Conservation (phyloP, 2,113 vertebrate genomes). For the Bubo blakistoni region DNA sequence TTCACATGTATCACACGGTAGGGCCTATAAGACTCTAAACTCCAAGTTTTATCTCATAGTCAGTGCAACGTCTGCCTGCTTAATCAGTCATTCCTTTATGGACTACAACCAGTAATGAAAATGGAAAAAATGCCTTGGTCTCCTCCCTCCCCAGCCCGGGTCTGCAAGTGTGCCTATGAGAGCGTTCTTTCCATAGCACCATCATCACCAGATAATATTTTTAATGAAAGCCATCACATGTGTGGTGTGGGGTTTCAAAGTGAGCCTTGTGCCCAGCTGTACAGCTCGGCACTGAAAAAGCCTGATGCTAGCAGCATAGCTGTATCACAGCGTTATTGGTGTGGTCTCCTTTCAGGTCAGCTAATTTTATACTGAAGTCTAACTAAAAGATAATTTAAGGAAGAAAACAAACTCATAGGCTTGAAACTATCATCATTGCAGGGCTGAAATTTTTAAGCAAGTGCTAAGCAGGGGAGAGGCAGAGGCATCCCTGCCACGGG, state of each 20-base stretch:
- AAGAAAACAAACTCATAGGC: neutral
- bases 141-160: neutral
- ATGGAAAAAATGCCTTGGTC: neutral
- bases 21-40: neutral
- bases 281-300: neutral
- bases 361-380: neutral
- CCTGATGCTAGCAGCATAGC: neutral
- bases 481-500: neutral
- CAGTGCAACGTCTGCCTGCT: neutral
- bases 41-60: neutral
- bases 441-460: neutral
- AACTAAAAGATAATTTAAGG: neutral
- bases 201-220: slow-evolving; percentile 52
- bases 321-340: neutral
- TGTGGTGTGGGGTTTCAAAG: slow-evolving; percentile 36
- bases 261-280: slow-evolving; percentile 18
- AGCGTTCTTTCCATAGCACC: slow-evolving; percentile 57
- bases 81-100: neutral
- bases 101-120: neutral
- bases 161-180: neutral
- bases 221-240: slow-evolving; percentile 32
- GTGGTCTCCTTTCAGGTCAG: neutral
- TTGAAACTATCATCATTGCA: neutral
- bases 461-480: neutral
- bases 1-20: fast-evolving